Base-by-base conservation (phyloP, 2,113 vertebrate genomes). In the Hemichromis elongatus region DNA sequence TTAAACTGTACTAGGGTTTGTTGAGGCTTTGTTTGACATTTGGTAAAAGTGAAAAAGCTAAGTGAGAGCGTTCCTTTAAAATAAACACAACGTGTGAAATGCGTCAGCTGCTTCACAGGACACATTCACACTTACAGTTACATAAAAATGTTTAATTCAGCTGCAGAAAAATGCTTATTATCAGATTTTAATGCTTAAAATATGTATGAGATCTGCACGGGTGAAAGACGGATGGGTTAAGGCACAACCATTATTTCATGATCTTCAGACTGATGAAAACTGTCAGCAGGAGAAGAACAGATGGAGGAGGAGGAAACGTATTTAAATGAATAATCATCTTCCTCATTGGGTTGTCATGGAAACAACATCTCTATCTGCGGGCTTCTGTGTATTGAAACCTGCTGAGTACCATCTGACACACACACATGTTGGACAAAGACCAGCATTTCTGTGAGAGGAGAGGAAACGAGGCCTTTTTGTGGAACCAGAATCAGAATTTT, bases 301-400 rank as follows among this genome's bases (percentile, higher is more conserved):
- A 68, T 42, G 63, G 63, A 68, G 75, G 79, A 78, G 35, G n/a
- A 57, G 47, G 57, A 68, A 52, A 70, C 2, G 35, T 52, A 83
- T 70, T 75, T 89, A 85, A 92, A 92, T 92, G 83, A 89, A 86
- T 89, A 77, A 77, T 82, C 81, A 77, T 82, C 79, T 84, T 79
- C 79, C 77, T 81, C 79, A 33, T 33, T 47, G 47, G 50, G 92
- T 91, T n/a, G 86, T 77, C 92, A 92, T 91, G 86, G 92, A 88
- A 92, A 92, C 91, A 92, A 42, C 82, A 53, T 90, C 79, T 86
- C 79, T 61, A 75, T 89, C 81, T 82, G 79, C 55, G 10, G 68
- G 70, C 86, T 21, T 35, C 26, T 61, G 28, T 56, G 78, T 55
- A 78, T 35, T 81, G 35, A 42, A 68, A 66, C 61, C 61, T 66